Evolutionary conservation across 2,888 invertebrate species (phyloP), one percentile per base, ranked within the genome.

Genomic region (Lydus trimaculatus): DNA sequence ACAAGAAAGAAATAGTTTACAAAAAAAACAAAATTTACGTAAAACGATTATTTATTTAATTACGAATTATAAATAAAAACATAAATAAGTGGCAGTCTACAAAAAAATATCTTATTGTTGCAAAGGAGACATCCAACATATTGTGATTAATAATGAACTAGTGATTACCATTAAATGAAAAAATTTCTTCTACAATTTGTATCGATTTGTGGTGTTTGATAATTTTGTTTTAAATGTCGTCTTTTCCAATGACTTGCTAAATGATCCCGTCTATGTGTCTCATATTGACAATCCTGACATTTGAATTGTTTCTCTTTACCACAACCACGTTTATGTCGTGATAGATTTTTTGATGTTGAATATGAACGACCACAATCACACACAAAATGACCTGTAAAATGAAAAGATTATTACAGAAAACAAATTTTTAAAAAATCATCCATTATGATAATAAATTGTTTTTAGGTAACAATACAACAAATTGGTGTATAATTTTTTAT

Each of bases 251-350:
- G 80, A 25, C 61, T 64, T 58, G 70, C 72, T 23, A 80, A 68
- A 65, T 77, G 75, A 39, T 78, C 78, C 31, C 69, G 76, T 62
- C 80, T 70, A 60, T 79, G 77, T 20, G 78, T 73, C 61, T 67
- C 77, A 62, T 79, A 77, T 0, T 72, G 62, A 67, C 80, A 80
- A 58, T 74, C 70, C 1, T 63, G 36, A 56, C 80, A 80, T 8
- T 61, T 63, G 17, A 73, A 67, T 7, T 75, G 69, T 62, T 80
- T 78, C 58, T 77, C 78, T 48, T 70, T 71, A 3, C 80, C 80
- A 63, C 79, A 80, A 60, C 75, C 78, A n/a, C 69, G 67, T 58
- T 61, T 67, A 52, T 80, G 80, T 43, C 79, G 70, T 58, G 70
- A 64, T 15, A 80, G 69, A 43, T 77, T 78, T 63, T 74, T 78